phyloP scores from a whole-genome alignment of 2,113 vertebrate species.

The Mixornis gularis region DNA sequence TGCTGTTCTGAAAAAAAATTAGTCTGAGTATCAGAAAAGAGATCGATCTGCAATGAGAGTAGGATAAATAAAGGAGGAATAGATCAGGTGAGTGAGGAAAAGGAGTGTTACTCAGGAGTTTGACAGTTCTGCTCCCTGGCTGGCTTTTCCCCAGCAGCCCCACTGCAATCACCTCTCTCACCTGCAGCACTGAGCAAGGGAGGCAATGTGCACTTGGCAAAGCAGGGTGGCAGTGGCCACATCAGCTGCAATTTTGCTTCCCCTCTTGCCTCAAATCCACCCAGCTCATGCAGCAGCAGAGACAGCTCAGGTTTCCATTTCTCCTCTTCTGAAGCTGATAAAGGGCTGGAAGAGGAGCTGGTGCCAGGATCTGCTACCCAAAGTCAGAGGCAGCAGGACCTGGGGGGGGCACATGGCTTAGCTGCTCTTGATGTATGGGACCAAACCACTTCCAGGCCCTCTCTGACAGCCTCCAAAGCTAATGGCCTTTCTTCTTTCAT shows the following conservation, averaged over 20 bases:
- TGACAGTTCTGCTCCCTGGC: not conserved
- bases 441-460: not conserved
- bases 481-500: not conserved
- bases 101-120: not conserved
- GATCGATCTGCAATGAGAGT: not conserved
- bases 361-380: not conserved
- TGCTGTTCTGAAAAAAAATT: not conserved
- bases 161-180: accelerated
- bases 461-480: not conserved
- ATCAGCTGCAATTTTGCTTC: not conserved
- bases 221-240: not conserved
- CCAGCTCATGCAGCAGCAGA: not conserved
- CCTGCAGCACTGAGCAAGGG: not conserved
- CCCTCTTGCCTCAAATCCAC: not conserved
- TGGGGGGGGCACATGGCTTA: not conserved
- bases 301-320: not conserved
- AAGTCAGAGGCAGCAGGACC: not conserved
- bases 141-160: not conserved
- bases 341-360: not conserved
- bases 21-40: not conserved
- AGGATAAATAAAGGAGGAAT: not conserved
- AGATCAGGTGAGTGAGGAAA: not conserved
- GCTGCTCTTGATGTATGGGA: not conserved
- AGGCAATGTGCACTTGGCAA: not conserved
- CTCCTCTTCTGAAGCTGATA: not conserved